phyloP scores from a whole-genome alignment of 1,140 invertebrate genomes.

The Heliconius hewitsoni region DNA sequence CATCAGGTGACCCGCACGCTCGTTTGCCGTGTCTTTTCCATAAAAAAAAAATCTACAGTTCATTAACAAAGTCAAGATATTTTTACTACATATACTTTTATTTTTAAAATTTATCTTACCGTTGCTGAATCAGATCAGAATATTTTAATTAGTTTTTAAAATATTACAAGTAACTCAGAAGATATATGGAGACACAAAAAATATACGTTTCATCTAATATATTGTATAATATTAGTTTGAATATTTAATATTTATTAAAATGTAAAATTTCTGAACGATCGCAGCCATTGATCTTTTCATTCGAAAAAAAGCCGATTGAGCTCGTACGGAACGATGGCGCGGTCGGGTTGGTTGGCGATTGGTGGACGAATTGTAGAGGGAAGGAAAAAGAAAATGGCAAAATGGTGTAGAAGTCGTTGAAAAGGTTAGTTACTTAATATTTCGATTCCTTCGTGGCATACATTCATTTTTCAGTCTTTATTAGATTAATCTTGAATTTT shows the following conservation, averaged over 20 bases:
- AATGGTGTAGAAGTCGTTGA: constrained; percentile 68
- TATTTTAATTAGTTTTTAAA: no score
- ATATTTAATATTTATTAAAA: background rate
- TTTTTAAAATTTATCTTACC: no score
- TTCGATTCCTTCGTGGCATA: constrained; percentile 4
- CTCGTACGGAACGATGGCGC: constrained; percentile 59
- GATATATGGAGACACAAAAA: no score
- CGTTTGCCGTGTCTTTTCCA: no score
- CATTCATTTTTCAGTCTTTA: constrained; percentile 18
- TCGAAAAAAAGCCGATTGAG: constrained; percentile 61
- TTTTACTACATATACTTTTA: no score
- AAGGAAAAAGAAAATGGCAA: constrained; percentile 72
- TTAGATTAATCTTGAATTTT: constrained; percentile 39
- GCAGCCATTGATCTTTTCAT: constrained; percentile 60
- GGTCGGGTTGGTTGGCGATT: constrained; percentile 58
- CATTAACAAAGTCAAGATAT: no score
- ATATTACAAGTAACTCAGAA: no score
- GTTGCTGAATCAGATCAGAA: no score
- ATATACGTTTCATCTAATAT: no score
- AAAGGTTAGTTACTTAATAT: constrained; percentile 65
- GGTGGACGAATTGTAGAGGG: constrained; percentile 61
- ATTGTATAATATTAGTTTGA: background rate
- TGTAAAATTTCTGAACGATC: constrained; percentile 51
- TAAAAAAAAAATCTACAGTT: no score
- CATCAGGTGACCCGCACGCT: no score